Conservation (phyloP, 2,888 invertebrate genomes). For the Philopedon plagiatum region DNA sequence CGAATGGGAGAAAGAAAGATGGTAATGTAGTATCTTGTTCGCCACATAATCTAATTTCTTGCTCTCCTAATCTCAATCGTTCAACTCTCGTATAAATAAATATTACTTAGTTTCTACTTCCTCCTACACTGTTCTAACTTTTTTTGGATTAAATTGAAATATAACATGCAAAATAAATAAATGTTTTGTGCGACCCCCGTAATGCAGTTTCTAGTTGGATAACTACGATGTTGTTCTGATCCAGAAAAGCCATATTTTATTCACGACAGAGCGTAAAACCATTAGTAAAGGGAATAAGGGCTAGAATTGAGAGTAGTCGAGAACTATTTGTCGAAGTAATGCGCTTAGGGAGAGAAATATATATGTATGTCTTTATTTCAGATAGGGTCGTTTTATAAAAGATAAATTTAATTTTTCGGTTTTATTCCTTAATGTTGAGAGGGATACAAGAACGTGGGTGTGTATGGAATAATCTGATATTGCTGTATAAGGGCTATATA, state of each 20-base stretch:
- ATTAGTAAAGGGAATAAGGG: conserved; percentile 27
- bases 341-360: conserved; percentile 23
- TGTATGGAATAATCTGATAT: too few species aligned
- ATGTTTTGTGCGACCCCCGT: not conserved
- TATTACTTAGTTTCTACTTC: too few species aligned
- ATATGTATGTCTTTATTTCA: conserved; percentile 15
- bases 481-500: too few species aligned
- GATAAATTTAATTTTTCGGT: conserved; percentile 2
- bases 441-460: not conserved
- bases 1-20: too few species aligned
- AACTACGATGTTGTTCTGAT: conserved; percentile 3
- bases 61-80: too few species aligned
- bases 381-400: conserved; percentile 4
- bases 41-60: too few species aligned
- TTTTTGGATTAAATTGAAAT: too few species aligned
- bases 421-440: not conserved
- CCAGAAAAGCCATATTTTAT: conserved; percentile 25
- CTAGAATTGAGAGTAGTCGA: conserved; percentile 17
- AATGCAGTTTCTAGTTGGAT: not conserved
- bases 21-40: too few species aligned
- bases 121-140: too few species aligned
- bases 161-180: not conserved
- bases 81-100: too few species aligned
- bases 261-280: conserved; percentile 32
- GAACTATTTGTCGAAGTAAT: conserved; percentile 31